Percentiles rank a stretch among this genome's conserved stretches.
These are phyloP conservation scores for Brachypodius melanocephalos DNA, from an alignment of 2,113 vertebrate genomes.

Conservation along the genomic window DNA sequence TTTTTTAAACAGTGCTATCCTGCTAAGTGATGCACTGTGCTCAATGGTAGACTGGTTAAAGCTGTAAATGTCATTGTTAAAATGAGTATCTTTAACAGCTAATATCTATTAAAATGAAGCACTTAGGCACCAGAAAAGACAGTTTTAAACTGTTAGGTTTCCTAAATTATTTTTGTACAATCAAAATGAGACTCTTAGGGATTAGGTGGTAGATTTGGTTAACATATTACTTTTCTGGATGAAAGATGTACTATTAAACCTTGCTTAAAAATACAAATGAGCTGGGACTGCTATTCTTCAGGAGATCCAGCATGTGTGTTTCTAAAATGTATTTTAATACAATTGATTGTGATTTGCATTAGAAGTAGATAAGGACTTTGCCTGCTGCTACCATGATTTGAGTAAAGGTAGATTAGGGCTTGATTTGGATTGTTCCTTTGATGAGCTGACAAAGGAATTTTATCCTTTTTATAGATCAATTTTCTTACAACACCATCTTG, in stretches of 20 bases:
- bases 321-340: background rate
- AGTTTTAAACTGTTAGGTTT: conserved; percentile 29
- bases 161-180: conserved; percentile 58
- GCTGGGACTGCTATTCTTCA: background rate
- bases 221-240: background rate
- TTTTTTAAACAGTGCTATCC: conserved; percentile 56
- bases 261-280: background rate
- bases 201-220: conserved; percentile 10
- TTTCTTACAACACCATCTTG: background rate
- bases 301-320: background rate
- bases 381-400: background rate
- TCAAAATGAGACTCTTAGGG: conserved; percentile 31
- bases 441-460: background rate
- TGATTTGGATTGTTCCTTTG: background rate
- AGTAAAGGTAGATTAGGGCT: background rate
- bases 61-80: conserved; percentile 62
- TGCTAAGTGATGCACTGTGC: conserved; percentile 52
- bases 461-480: background rate
- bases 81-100: conserved; percentile 58
- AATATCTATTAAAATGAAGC: conserved; percentile 65
- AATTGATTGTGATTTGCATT: background rate
- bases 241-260: background rate
- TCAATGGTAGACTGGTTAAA: conserved; percentile 52
- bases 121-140: conserved; percentile 50
- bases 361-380: background rate